Base-by-base conservation (phyloP, 2,888 invertebrate species). In the Scotopteryx bipunctaria region DNA sequence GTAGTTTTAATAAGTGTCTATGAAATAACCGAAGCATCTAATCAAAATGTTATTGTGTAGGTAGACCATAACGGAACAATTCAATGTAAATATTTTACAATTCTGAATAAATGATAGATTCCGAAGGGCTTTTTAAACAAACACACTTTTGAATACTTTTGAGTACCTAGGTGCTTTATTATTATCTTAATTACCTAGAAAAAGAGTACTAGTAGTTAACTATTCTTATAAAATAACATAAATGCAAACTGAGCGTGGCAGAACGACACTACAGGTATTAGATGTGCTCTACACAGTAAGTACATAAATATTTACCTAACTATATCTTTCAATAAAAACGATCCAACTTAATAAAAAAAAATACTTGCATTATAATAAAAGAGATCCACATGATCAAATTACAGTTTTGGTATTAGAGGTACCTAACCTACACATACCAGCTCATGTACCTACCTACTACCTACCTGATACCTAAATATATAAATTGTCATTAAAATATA, bases 391-490 rank as follows among this genome's bases (percentile, higher is more conserved):
- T 33, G 35, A 58, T 43, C 45, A 38, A 43, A 43, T 35, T 55
- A 55, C 25, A 59, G 59, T 64, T 71, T 69, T 71, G 68, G 66
- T 69, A 62, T 56, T 43, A 55, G n/a, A n/a, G n/a, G n/a, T n/a
- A n/a, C n/a, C n/a, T n/a, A n/a, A n/a, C n/a, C n/a, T n/a, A n/a
- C n/a, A n/a, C n/a, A n/a, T n/a, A n/a, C n/a, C n/a, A n/a, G n/a
- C n/a, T 53, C 50, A 17, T 6, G 6, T 14, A 57, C 50, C 61
- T 60, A 59, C 59, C 48, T 45, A 43, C 16, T 25, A 27, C 3
- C 19, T 19, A 25, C 2, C n/a, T n/a, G n/a, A n/a, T 52, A 55
- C 21, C 40, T 55, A 47, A 44, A 15, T 37, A 3, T 37, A 49
- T 5, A 25, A 19, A 19, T 16, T 40, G 47, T n/a, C 23, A 9